Conservation (phyloP, 2,113 vertebrate species). For the Probosciger aterrimus region DNA sequence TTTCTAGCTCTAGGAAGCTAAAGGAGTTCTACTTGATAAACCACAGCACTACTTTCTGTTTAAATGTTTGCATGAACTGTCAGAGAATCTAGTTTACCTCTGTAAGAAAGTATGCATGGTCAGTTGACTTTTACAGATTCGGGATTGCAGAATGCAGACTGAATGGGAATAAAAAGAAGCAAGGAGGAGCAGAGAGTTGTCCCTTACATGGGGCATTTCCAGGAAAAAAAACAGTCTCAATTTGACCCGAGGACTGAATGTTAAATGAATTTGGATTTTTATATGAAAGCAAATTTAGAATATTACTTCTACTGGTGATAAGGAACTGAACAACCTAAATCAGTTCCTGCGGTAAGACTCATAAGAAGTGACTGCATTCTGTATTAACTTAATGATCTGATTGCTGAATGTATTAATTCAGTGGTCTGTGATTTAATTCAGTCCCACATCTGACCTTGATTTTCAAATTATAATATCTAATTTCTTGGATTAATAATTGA, state of each 20-base stretch:
- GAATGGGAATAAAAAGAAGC: background rate
- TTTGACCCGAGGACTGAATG: background rate
- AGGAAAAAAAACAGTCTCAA: background rate
- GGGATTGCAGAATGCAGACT: rapidly evolving
- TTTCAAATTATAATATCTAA: background rate
- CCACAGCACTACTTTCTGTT: background rate
- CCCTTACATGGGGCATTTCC: background rate
- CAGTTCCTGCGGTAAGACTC: background rate
- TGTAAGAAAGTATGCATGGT: background rate
- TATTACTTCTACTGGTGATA: background rate
- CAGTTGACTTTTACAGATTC: background rate
- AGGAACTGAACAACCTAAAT: background rate
- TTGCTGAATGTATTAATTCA: background rate
- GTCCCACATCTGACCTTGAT: background rate
- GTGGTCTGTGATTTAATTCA: background rate
- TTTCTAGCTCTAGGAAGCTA: background rate
- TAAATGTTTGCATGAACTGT: background rate
- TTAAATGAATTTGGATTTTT: background rate
- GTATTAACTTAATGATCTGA: background rate
- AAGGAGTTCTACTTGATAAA: background rate
- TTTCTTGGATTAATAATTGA: background rate
- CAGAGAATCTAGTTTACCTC: background rate
- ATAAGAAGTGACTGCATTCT: background rate
- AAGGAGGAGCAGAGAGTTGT: rapidly evolving
- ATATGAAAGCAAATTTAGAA: background rate